A percentile compares a stretch with the other conserved stretches of the same genome.
Evolutionary conservation across 2,797 vertebrate genomes (phyloP).

Genomic region (Echeneis naucrates): DNA sequence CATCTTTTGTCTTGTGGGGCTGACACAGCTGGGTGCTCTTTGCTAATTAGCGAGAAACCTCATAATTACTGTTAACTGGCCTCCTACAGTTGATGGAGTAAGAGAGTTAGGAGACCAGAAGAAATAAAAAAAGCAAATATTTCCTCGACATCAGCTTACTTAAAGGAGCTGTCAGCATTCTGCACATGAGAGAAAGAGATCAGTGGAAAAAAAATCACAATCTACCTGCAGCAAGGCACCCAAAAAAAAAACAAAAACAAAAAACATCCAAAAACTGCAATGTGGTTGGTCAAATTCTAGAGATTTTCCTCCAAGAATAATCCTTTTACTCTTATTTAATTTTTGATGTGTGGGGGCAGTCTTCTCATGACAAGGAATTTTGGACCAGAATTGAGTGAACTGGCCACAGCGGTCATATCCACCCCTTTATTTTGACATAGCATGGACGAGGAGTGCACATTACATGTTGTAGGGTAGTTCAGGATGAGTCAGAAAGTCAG

Average conservation of each 20-base stretch:
- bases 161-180: constrained; percentile 5
- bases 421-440: neutral
- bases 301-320: neutral
- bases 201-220: neutral
- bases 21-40: constrained; percentile 83
- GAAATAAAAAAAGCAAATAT: constrained; percentile 45
- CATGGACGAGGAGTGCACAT: neutral
- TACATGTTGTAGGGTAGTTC: neutral
- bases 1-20: constrained; percentile 79
- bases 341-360: neutral
- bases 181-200: neutral
- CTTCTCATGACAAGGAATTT: neutral
- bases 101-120: constrained; percentile 20
- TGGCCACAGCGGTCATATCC: neutral
- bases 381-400: neutral
- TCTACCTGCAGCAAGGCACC: neutral
- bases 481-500: neutral
- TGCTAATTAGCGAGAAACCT: constrained; percentile 81
- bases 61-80: constrained; percentile 81
- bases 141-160: constrained; percentile 26
- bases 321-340: neutral
- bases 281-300: neutral
- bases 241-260: neutral
- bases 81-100: constrained; percentile 68
- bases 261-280: neutral